Base-by-base conservation (phyloP, 2,797 vertebrate species). In the Melanotaenia parkinsoni region DNA sequence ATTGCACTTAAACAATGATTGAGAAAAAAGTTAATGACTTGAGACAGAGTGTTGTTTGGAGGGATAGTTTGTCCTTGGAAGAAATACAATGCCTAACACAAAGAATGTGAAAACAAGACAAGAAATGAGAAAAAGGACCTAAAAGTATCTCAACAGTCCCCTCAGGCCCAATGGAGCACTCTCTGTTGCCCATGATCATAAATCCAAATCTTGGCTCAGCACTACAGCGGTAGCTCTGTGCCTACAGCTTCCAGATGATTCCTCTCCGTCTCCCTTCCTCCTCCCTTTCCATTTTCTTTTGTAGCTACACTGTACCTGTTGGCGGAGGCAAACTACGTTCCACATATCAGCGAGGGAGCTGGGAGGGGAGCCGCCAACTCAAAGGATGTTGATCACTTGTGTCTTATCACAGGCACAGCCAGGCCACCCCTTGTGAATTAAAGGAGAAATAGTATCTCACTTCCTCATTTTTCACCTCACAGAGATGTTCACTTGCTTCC, bases 381-480 rank as follows among this genome's bases (percentile, higher is more conserved):
- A 89, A 88, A 93, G 92, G 85, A 93, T 91, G 94, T 94, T 94
- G 93, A 95, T 95, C 92, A 92, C 93, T 93, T 82, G 87, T 76
- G 88, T 90, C 93, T 95, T 95, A 95, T 95, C 93, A 75, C 89
- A 53, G 77, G 79, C 88, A 78, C 70, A 90, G 92, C 91, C 93
- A 91, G 92, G 90, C 93, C 92, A 93, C 94, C 93, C 89, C 91
- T 92, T 86, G 92, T 91, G 94, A 95, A 95, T 94, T 95, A 94
- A 94, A 93, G 91, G 87, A 93, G 91, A 94, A 95, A 94, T 93
- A 92, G 91, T 92, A 94, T 94, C 92, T 88, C 53, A 26, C 86
- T 80, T 71, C 80, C 92, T 95, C 93, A 94, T 95, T 95, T 95
- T 94, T 95, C 94, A 95, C 89, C 76, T 81, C 82, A 86, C 87